These are phyloP conservation scores for Equus quagga DNA, from an alignment of 2,113 vertebrate species.

Conservation along the genomic window DNA sequence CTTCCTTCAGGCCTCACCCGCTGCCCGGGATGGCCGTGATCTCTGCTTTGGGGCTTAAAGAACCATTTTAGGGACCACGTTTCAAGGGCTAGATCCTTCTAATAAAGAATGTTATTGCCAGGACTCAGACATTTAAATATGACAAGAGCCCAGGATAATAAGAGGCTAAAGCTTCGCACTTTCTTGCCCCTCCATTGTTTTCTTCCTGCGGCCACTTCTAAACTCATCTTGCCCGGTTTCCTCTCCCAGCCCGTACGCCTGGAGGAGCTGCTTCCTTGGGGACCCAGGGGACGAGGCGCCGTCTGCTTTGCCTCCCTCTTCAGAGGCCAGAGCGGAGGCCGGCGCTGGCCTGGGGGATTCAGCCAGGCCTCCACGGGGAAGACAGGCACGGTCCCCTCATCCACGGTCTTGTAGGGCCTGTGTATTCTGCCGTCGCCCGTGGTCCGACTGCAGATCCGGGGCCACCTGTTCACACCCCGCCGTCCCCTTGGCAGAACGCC, in stretches of 20 bases:
- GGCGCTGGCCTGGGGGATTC: rapidly evolving
- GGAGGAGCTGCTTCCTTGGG: not conserved
- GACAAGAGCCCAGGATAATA: rapidly evolving
- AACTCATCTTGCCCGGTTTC: rapidly evolving
- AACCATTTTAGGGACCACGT: not conserved
- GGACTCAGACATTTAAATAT: rapidly evolving
- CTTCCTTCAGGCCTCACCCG: too few species aligned
- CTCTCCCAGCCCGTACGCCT: too few species aligned
- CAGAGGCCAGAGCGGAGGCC: not conserved
- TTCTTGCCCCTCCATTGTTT: not conserved
- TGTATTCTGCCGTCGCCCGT: too few species aligned
- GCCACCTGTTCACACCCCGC: not conserved
- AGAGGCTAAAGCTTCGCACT: not conserved
- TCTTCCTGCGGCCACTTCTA: not conserved
- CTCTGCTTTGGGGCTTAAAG: not conserved
- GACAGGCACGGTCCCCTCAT: rapidly evolving
- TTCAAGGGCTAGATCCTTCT: not conserved
- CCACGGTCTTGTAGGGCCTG: too few species aligned
- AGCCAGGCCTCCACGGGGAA: not conserved
- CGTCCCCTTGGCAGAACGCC: too few species aligned
- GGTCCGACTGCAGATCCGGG: not conserved
- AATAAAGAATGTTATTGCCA: too few species aligned
- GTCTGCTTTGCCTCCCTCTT: not conserved
- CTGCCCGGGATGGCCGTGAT: not conserved
- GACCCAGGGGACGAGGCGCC: rapidly evolving